Evolutionary conservation across 1,140 invertebrate genomes (phyloP).

Genomic region (Acyrthosiphon pisum): DNA sequence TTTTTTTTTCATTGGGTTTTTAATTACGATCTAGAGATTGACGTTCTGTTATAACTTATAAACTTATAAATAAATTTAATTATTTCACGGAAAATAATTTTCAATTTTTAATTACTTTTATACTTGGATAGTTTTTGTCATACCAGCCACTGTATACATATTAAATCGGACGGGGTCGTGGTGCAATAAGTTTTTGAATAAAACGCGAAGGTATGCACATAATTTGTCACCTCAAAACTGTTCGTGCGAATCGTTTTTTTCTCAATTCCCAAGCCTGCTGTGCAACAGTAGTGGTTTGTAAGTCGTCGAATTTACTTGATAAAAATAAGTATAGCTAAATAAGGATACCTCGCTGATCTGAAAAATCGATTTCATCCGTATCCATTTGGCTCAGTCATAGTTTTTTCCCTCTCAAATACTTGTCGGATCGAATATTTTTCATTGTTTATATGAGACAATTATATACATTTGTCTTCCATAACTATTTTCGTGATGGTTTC

Average conservation of each 20-base stretch:
- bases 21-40: background rate
- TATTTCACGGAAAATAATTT: background rate
- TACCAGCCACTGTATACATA: background rate
- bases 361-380: background rate
- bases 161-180: too few relatives aligned
- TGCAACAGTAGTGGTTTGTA: background rate
- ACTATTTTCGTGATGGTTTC: background rate
- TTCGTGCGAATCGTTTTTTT: slow-evolving; percentile 27
- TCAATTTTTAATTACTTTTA: slow-evolving; percentile 12
- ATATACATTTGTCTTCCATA: background rate
- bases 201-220: background rate
- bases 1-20: background rate
- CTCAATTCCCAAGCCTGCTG: too few relatives aligned
- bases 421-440: background rate
- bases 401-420: background rate
- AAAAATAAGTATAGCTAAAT: too few relatives aligned
- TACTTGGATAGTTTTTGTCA: slow-evolving; percentile 15
- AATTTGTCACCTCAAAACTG: slow-evolving; percentile 3
- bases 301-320: background rate
- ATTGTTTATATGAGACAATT: background rate
- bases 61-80: background rate
- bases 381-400: background rate
- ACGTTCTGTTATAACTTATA: background rate
- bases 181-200: background rate
- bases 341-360: background rate